Evolutionary conservation across 2,797 vertebrate species (phyloP).

Genomic region (Phoeniculus purpureus): DNA sequence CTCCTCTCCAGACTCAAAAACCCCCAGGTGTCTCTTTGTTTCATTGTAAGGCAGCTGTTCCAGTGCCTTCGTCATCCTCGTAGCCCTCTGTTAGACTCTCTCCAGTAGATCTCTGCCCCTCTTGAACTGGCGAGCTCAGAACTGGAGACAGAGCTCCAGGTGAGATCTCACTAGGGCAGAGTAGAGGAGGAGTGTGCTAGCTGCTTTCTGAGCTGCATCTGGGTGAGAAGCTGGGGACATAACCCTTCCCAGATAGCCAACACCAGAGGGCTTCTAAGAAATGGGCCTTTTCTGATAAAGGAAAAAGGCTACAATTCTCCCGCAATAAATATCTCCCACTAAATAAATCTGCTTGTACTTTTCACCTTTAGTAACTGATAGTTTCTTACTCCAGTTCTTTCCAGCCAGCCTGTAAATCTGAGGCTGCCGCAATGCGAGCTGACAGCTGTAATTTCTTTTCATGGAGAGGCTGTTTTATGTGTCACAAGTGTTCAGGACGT

Average conservation of each 20-base stretch:
- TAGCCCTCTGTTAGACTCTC: too few relatives aligned
- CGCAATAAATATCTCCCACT: constrained; percentile 59
- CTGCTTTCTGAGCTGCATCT: neutral
- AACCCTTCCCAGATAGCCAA: neutral
- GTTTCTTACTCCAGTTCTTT: constrained; percentile 72
- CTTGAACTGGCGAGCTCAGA: too few relatives aligned
- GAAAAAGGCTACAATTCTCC: neutral
- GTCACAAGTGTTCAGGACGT: constrained; percentile 84
- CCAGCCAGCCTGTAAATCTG: constrained; percentile 81
- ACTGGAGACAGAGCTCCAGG: neutral
- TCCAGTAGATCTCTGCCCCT: too few relatives aligned
- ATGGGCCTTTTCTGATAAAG: constrained; percentile 22
- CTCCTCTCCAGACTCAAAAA: too few relatives aligned
- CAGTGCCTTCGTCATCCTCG: too few relatives aligned
- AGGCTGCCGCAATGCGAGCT: constrained; percentile 77
- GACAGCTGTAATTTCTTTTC: constrained; percentile 89
- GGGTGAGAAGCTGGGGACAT: neutral
- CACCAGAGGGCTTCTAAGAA: constrained; percentile 27
- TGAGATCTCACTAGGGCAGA: neutral
- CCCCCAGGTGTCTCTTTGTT: too few relatives aligned
- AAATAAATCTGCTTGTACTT: constrained; percentile 76
- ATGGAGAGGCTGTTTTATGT: constrained; percentile 81
- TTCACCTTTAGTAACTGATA: constrained; percentile 72
- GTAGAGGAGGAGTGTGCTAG: neutral
- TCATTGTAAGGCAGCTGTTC: too few relatives aligned